Base-by-base conservation (phyloP, 2,888 invertebrate species). In the Seira sanloemensis region DNA sequence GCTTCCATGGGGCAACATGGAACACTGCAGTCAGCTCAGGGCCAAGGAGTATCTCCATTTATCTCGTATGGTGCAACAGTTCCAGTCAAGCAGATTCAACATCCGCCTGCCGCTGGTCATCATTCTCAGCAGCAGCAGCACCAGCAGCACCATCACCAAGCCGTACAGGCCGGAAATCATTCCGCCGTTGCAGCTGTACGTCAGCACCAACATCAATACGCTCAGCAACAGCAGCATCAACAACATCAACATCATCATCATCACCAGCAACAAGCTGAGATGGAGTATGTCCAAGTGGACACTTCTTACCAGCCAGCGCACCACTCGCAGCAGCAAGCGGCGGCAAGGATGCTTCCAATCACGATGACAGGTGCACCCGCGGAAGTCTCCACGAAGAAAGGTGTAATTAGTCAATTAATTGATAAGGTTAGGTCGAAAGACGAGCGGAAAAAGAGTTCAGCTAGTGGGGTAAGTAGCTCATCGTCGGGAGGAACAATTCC, bases 331-430 rank as follows among this genome's bases (percentile, higher is more conserved):
- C 2, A 26, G 1, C 12, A 12, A 7, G 19, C 62, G 25, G 21
- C 74, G 7, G 75, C 65, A 19, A 79, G 84, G 25, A 4, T 84
- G 46, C 50, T 84, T 26, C 76, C 79, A 4, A 71, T 75, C 46
- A 74, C 68, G 21, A 62, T 81, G 69, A 69, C 76, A n/a, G 72
- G 73, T 1, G 58, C 78, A 26, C 69, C 50, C 1, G 72, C 74
- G 24, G 88, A 87, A 26, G 50, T 78, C 4, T 74, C 87, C 7
- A 77, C 87, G 69, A 90, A 90, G 76, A 88, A 90, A 67, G 91
- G 93, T 0, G 92, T 93, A 4, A 90, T 93, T 54, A 93, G 93
- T 77, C 93, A 93, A 88, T 90, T 93, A 65, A 92, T 93, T 26
- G 93, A 93, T 84, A 93, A 93, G 90, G 93, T 93, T 2, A 86